Evolutionary conservation across 2,797 vertebrate species (phyloP).

Genomic region (Myotis planiceps): DNA sequence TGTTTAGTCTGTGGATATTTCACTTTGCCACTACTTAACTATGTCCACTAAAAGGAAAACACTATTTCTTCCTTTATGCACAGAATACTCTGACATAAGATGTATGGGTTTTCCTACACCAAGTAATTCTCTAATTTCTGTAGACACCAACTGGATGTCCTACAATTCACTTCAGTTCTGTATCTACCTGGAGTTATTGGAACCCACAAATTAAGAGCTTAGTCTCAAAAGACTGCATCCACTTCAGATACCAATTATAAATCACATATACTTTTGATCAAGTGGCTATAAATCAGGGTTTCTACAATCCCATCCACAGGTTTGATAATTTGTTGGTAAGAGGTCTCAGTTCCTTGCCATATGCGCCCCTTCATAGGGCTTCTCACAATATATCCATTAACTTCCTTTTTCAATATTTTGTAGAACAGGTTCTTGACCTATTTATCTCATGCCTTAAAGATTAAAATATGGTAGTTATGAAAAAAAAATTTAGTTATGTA

Average conservation of each 20-base stretch:
- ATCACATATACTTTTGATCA: background rate
- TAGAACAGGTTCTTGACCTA: background rate
- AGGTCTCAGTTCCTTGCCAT: no score
- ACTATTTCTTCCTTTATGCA: background rate
- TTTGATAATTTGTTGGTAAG: background rate
- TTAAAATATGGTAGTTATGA: background rate
- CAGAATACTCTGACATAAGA: background rate
- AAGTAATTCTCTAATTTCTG: background rate
- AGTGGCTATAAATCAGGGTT: background rate
- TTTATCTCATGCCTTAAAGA: background rate
- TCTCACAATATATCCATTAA: no score
- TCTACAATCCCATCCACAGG: background rate
- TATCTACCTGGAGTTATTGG: background rate
- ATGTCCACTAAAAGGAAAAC: background rate
- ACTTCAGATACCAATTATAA: background rate
- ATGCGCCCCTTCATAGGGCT: no score
- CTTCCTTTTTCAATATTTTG: background rate
- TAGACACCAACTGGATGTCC: background rate
- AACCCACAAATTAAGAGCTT: background rate
- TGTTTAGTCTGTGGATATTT: background rate
- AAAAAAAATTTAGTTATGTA: background rate
- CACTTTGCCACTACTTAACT: background rate
- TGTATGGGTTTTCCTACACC: background rate
- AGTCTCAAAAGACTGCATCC: background rate
- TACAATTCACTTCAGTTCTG: background rate